Evolutionary conservation across 2,797 vertebrate genomes (phyloP).

Genomic region (Sebastes minor): DNA sequence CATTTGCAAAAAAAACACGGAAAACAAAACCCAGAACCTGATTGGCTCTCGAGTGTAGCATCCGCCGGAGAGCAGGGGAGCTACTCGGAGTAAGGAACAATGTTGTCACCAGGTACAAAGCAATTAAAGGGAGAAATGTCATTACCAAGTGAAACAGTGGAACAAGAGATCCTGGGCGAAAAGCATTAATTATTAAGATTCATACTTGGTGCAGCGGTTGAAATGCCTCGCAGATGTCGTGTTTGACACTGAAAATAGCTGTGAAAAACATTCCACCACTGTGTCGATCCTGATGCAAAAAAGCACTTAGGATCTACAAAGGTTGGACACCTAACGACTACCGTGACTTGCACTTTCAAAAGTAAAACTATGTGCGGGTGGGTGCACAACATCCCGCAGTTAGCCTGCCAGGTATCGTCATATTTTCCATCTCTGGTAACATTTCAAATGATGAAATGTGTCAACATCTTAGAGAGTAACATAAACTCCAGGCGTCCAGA

Average conservation of each 20-base stretch:
- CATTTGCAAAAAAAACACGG: conserved; percentile 13
- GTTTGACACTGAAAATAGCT: conserved; percentile 6
- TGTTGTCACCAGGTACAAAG: conserved; percentile 28
- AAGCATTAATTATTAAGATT: conserved; percentile 64
- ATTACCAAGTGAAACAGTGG: conserved; percentile 39
- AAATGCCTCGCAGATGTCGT: neutral
- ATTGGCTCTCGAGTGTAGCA: neutral
- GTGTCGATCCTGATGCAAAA: neutral
- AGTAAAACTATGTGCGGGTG: conserved; percentile 18
- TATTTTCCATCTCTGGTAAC: conserved; percentile 51
- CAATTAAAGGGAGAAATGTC: conserved; percentile 50
- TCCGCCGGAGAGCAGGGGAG: neutral
- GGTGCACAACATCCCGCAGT: conserved; percentile 16
- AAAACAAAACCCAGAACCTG: neutral
- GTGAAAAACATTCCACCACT: neutral
- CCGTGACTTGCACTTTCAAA: conserved; percentile 4
- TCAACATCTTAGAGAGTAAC: conserved; percentile 57
- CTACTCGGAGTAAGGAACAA: conserved; percentile 6
- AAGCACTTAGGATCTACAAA: neutral
- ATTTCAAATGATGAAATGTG: conserved; percentile 46
- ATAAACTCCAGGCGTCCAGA: conserved; percentile 54
- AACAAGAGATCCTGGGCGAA: conserved; percentile 29
- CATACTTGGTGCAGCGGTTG: neutral
- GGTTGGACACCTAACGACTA: neutral
- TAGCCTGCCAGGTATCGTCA: conserved; percentile 46